A percentile compares a stretch with the other conserved stretches of the same genome.
Conservation (phyloP, 2,888 invertebrate species). For the Oscheius sp. region DNA sequence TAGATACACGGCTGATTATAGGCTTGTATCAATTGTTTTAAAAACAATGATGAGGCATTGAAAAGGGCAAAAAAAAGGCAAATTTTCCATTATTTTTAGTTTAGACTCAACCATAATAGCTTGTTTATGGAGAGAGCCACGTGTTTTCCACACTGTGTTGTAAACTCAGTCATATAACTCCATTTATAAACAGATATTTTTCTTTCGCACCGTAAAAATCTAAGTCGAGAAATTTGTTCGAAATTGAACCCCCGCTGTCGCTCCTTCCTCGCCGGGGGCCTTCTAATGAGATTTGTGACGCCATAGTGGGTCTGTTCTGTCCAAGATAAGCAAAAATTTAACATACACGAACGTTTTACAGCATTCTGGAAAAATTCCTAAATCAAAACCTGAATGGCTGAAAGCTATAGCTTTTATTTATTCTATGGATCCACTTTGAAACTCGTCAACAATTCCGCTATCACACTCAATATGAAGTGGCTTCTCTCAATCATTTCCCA, state of each 20-base stretch:
- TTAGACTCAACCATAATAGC: too few species aligned
- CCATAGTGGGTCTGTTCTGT: not conserved
- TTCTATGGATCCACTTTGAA: not conserved
- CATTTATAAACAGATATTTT: not conserved
- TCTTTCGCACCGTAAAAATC: not conserved
- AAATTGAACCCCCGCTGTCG: slow-evolving; percentile 11
- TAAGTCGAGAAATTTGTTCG: slow-evolving; percentile 1
- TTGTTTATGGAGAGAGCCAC: too few species aligned
- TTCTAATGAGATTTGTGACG: slow-evolving; percentile 31
- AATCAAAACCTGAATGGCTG: too few species aligned
- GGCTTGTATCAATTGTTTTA: too few species aligned
- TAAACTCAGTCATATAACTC: not conserved
- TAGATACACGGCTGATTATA: too few species aligned
- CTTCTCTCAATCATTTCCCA: slow-evolving; percentile 1
- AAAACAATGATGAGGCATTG: too few species aligned
- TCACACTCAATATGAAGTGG: not conserved
- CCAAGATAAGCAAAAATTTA: slow-evolving; percentile 1
- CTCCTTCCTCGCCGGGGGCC: slow-evolving; percentile 11
- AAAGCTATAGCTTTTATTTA: too few species aligned
- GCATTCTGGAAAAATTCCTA: not conserved
- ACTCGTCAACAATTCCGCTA: not conserved
- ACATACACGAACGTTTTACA: too few species aligned
- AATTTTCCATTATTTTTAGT: too few species aligned
- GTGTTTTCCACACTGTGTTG: too few species aligned
- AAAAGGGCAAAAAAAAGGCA: too few species aligned